These are phyloP conservation scores for Amazonetta brasiliensis DNA, from an alignment of 2,797 vertebrate genomes.

Conservation along the genomic window DNA sequence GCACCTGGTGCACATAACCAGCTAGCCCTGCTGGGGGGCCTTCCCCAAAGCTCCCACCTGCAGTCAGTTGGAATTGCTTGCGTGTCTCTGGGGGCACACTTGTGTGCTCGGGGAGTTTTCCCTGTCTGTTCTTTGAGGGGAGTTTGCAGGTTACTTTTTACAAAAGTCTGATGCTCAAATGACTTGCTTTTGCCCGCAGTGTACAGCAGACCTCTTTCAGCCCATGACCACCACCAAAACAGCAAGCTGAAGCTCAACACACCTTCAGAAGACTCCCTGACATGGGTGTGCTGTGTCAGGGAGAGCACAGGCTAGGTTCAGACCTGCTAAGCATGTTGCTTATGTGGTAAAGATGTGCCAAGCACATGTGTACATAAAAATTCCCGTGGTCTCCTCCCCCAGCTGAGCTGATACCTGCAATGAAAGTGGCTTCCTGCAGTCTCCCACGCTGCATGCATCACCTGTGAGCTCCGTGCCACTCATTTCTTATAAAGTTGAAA, in stretches of 20 bases:
- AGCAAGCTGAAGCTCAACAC: neutral
- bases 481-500: neutral
- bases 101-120: neutral
- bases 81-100: neutral
- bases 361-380: neutral
- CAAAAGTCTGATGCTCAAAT: neutral
- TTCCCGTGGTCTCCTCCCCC: neutral
- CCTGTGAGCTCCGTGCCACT: neutral
- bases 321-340: fast-evolving
- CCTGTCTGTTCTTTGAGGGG: neutral
- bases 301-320: neutral
- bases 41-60: neutral
- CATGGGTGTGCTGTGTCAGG: neutral
- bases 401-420: neutral
- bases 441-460: neutral
- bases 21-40: neutral
- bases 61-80: neutral
- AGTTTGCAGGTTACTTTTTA: neutral
- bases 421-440: constrained; percentile 4
- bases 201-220: neutral
- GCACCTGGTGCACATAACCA: neutral
- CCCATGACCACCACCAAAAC: fast-evolving
- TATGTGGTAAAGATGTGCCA: neutral
- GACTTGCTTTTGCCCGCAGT: fast-evolving
- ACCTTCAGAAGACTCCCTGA: neutral